Percentiles rank a stretch among this genome's conserved stretches.
These are phyloP conservation scores for Dreissena rostriformis DNA, from an alignment of 1,140 invertebrate species.

Conservation along the genomic window DNA sequence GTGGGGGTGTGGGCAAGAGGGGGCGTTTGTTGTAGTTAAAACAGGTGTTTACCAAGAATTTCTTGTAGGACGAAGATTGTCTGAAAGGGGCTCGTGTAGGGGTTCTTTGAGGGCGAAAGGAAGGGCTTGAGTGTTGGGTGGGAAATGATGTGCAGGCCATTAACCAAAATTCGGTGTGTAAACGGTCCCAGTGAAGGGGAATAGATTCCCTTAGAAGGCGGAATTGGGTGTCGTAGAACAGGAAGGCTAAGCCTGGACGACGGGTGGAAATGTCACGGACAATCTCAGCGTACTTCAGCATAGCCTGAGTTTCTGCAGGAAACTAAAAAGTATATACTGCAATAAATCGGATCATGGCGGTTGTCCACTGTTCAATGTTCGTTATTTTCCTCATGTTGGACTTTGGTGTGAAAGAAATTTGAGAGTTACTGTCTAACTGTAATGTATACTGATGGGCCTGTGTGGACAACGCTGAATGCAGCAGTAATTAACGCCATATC, in stretches of 20 bases:
- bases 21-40: too few relatives aligned
- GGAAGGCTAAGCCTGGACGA: slow-evolving; percentile 9
- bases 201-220: background rate
- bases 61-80: too few relatives aligned
- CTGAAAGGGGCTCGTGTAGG: too few relatives aligned
- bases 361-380: too few relatives aligned
- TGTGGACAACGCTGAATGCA: too few relatives aligned
- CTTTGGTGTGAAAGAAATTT: too few relatives aligned
- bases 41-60: background rate
- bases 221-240: slow-evolving; percentile 18
- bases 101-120: slow-evolving; percentile 18
- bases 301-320: background rate
- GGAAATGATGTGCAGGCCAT: slow-evolving; percentile 21
- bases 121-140: background rate
- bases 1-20: background rate
- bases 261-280: slow-evolving; percentile 4
- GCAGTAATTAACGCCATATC: too few relatives aligned
- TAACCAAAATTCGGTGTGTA: slow-evolving; percentile 27
- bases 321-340: too few relatives aligned
- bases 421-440: too few relatives aligned
- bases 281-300: slow-evolving; percentile 21
- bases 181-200: background rate
- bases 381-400: too few relatives aligned
- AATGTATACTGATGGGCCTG: too few relatives aligned
- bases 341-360: too few relatives aligned